Percentiles rank a stretch among this genome's conserved stretches.
These are phyloP conservation scores for Mythimna pallens DNA, from an alignment of 2,888 invertebrate species.

Conservation along the genomic window DNA sequence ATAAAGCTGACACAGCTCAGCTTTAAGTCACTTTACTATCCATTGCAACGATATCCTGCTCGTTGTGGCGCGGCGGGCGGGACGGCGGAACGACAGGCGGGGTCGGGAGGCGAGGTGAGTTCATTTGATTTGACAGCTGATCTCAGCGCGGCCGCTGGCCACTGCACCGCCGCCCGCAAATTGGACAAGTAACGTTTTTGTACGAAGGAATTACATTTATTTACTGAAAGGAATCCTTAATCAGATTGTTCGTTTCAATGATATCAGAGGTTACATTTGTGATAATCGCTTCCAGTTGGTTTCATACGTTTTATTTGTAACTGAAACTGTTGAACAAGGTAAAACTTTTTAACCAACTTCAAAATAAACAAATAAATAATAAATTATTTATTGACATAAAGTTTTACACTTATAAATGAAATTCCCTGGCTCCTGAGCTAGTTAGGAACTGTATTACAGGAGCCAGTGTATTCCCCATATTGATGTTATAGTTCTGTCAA, in stretches of 20 bases:
- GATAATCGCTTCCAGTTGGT: background rate
- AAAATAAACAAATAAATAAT: no score
- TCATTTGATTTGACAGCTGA: conserved; percentile 56
- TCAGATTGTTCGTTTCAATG: background rate
- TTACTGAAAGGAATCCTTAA: conserved; percentile 12
- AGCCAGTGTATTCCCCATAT: no score
- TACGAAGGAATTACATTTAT: conserved; percentile 23
- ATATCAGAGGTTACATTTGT: background rate
- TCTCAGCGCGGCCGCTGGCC: conserved; percentile 25
- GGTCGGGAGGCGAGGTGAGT: background rate
- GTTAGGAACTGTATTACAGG: no score
- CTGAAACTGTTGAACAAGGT: no score
- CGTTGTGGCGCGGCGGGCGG: background rate
- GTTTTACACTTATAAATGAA: no score
- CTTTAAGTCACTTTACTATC: conserved; percentile 24
- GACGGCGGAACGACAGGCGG: background rate
- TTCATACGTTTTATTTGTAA: no score
- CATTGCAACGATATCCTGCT: conserved; percentile 7
- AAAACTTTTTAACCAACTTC: no score
- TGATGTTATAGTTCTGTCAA: no score
- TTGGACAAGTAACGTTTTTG: conserved; percentile 46
- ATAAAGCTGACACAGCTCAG: conserved; percentile 4
- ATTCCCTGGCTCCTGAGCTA: no score
- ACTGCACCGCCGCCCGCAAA: conserved; percentile 15
- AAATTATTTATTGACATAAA: no score